These are phyloP conservation scores for Heliopora coerulea DNA, from an alignment of 92 coral and sea anemone species.

Conservation along the genomic window DNA sequence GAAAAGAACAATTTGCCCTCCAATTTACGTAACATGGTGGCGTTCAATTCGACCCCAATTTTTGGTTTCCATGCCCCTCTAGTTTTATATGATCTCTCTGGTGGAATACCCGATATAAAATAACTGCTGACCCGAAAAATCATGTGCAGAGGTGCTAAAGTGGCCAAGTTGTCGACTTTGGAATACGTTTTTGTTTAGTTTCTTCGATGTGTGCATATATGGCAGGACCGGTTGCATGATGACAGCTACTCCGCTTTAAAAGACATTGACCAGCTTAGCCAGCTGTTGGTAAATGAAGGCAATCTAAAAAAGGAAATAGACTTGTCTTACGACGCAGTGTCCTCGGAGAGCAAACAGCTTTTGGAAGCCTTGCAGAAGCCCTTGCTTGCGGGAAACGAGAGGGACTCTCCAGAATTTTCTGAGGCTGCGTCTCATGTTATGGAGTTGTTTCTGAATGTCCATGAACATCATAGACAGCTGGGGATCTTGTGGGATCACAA, in stretches of 20 bases:
- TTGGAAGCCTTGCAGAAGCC: constrained; percentile 90
- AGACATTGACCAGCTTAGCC: constrained; percentile 73
- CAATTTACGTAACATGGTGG: too few species aligned
- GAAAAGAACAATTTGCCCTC: too few species aligned
- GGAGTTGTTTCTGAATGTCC: constrained; percentile 95
- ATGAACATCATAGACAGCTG: constrained; percentile 95
- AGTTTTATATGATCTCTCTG: too few species aligned
- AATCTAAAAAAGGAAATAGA: constrained; percentile 83
- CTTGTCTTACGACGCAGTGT: constrained; percentile 81
- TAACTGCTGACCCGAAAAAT: too few species aligned
- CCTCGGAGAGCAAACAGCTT: constrained; percentile 91
- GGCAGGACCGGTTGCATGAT: constrained; percentile 81
- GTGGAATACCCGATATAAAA: too few species aligned
- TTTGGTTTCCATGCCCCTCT: too few species aligned
- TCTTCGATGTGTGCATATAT: constrained; percentile 74
- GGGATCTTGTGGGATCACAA: constrained; percentile 90
- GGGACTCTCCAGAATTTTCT: constrained; percentile 90
- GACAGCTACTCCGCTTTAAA: constrained; percentile 51
- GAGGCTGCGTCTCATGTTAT: constrained; percentile 97
- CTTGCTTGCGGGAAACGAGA: constrained; percentile 72
- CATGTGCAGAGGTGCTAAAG: too few species aligned
- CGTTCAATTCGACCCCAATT: too few species aligned
- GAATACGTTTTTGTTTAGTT: constrained; percentile 73
- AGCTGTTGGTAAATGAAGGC: constrained; percentile 61
- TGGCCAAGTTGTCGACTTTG: too few species aligned